Conservation (phyloP, 2,888 invertebrate species). For the Alsophila aescularia region DNA sequence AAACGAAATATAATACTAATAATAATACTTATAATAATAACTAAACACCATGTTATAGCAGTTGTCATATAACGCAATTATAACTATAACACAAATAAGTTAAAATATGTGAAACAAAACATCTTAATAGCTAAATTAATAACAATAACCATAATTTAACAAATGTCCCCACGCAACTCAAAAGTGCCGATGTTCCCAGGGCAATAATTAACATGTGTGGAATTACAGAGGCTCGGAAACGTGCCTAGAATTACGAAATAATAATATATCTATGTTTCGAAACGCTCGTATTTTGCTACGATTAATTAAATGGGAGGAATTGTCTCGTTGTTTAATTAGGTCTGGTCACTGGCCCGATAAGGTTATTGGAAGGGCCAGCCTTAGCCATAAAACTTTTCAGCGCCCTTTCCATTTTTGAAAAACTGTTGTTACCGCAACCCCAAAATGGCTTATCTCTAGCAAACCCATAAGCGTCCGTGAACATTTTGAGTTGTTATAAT, state of each 20-base stretch:
- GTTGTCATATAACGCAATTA: conserved; percentile 1
- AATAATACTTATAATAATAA: too few species aligned
- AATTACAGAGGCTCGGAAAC: conserved; percentile 19
- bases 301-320: not conserved
- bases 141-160: conserved; percentile 28
- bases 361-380: too few species aligned
- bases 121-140: conserved; percentile 12
- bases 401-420: too few species aligned
- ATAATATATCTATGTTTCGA: not conserved
- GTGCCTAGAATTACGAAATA: conserved; percentile 1
- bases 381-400: too few species aligned
- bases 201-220: conserved; percentile 32
- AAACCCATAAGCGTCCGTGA: too few species aligned
- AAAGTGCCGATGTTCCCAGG: conserved; percentile 31
- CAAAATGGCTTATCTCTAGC: too few species aligned
- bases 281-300: not conserved
- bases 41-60: not conserved
- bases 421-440: too few species aligned
- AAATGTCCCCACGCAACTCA: conserved; percentile 28
- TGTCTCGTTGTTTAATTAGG: not conserved
- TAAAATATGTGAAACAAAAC: conserved; percentile 10
- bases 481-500: too few species aligned
- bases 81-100: too few species aligned
- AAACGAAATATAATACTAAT: too few species aligned
- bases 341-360: too few species aligned